Percentiles rank a stretch among this genome's conserved stretches.
These are phyloP conservation scores for Synanthedon tipuliformis DNA, from an alignment of 2,888 invertebrate genomes.

Conservation along the genomic window DNA sequence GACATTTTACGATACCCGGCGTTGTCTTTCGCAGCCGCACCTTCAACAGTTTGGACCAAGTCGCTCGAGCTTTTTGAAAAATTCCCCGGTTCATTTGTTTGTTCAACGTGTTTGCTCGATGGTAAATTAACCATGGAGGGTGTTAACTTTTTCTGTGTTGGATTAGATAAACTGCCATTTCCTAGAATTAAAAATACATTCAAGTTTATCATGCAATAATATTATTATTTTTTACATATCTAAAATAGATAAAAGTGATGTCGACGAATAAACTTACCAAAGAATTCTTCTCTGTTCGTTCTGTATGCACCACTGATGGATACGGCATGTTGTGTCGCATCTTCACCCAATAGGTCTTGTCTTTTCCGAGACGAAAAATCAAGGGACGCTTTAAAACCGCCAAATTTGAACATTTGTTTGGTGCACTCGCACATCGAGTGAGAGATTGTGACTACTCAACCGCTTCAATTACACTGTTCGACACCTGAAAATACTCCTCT, in stretches of 20 bases:
- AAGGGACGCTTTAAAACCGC: constrained; percentile 41
- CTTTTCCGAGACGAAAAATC: constrained; percentile 25
- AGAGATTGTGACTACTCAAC: constrained; percentile 11
- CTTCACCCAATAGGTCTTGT: constrained; percentile 13
- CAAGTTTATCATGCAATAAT: no score
- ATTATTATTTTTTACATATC: neutral
- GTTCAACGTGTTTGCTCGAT: constrained; percentile 2
- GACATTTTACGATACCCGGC: neutral
- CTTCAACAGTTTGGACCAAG: constrained; percentile 15
- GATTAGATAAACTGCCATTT: constrained; percentile 17
- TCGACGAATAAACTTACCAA: constrained; percentile 23
- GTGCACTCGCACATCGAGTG: neutral
- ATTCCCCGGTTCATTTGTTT: neutral
- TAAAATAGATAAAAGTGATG: neutral
- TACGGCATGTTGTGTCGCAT: constrained; percentile 15
- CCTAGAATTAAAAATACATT: constrained; percentile 11
- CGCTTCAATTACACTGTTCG: constrained; percentile 14
- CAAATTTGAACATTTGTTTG: constrained; percentile 31
- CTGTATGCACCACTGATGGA: constrained; percentile 45
- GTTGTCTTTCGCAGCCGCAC: constrained; percentile 5
- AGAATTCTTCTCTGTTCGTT: constrained; percentile 36
- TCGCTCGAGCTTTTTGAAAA: constrained; percentile 37
- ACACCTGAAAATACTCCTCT: constrained; percentile 13
- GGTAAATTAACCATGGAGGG: constrained; percentile 30
- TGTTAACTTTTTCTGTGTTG: constrained; percentile 22